Conservation (phyloP, 2,113 vertebrate species). For the Pundamilia nyererei region DNA sequence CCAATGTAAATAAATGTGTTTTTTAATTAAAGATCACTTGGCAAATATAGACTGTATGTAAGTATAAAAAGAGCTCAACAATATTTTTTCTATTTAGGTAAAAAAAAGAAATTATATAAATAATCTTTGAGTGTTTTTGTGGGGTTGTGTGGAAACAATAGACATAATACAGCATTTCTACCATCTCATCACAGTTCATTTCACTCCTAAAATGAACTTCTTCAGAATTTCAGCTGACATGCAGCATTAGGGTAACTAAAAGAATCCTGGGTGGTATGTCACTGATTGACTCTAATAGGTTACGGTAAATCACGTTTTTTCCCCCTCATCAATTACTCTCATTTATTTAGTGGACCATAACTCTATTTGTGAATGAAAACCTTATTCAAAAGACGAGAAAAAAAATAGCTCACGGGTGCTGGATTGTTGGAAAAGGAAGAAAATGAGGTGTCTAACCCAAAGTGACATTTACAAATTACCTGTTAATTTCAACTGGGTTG, state of each 20-base stretch:
- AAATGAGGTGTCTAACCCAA: constrained; percentile 99
- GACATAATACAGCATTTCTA: not conserved
- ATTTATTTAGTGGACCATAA: constrained; percentile 98
- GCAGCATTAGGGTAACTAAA: constrained; percentile 35
- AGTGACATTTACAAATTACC: constrained; percentile 99
- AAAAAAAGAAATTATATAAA: not conserved
- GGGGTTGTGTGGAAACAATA: not conserved
- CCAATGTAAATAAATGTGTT: not conserved
- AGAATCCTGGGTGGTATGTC: constrained; percentile 69
- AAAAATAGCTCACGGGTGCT: constrained; percentile 87
- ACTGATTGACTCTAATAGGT: constrained; percentile 87
- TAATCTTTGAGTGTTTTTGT: not conserved
- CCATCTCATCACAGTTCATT: constrained; percentile 28
- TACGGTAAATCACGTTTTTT: constrained; percentile 80
- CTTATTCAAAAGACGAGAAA: constrained; percentile 98
- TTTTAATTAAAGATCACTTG: not conserved
- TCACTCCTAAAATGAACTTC: constrained; percentile 31
- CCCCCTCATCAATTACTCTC: constrained; percentile 85
- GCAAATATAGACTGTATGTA: not conserved
- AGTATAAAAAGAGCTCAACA: not conserved
- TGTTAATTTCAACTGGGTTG: constrained; percentile 99
- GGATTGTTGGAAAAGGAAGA: constrained; percentile 94
- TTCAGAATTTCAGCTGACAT: constrained; percentile 20
- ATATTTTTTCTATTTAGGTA: not conserved
- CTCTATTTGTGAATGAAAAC: constrained; percentile 99